phyloP scores from a whole-genome alignment of 2,113 vertebrate species.

The Hyperoodon ampullatus region DNA sequence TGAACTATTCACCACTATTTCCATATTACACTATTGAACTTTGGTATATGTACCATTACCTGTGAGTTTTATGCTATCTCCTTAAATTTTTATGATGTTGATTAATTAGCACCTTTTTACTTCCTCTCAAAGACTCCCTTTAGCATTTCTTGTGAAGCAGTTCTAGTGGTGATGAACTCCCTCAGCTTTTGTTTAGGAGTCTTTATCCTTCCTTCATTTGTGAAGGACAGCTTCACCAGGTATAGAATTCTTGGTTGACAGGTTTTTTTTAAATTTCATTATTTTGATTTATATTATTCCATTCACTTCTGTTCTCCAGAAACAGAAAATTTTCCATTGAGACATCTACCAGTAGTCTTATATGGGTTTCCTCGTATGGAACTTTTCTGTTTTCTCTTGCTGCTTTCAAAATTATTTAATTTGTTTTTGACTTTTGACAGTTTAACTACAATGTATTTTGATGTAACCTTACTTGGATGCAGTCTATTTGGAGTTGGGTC shows the following conservation, averaged over 20 bases:
- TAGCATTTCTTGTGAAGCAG: neutral
- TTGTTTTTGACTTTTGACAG: neutral
- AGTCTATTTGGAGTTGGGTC: neutral
- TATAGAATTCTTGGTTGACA: neutral
- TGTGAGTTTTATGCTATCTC: neutral
- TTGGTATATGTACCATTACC: neutral
- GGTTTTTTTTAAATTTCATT: neutral
- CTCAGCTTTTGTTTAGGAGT: neutral
- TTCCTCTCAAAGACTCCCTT: neutral
- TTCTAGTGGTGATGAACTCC: neutral
- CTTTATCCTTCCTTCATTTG: neutral
- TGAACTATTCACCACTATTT: neutral
- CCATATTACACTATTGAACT: neutral
- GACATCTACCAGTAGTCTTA: neutral
- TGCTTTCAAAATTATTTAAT: neutral
- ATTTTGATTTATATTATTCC: neutral
- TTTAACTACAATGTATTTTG: neutral
- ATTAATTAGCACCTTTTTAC: neutral
- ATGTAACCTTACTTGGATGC: neutral
- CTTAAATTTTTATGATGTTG: neutral
- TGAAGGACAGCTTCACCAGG: neutral
- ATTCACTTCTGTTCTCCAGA: neutral
- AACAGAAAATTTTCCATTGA: neutral
- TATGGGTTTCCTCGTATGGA: neutral
- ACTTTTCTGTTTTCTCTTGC: neutral